Conservation (phyloP, 2,797 vertebrate species). For the Lagocephalus sceleratus region DNA sequence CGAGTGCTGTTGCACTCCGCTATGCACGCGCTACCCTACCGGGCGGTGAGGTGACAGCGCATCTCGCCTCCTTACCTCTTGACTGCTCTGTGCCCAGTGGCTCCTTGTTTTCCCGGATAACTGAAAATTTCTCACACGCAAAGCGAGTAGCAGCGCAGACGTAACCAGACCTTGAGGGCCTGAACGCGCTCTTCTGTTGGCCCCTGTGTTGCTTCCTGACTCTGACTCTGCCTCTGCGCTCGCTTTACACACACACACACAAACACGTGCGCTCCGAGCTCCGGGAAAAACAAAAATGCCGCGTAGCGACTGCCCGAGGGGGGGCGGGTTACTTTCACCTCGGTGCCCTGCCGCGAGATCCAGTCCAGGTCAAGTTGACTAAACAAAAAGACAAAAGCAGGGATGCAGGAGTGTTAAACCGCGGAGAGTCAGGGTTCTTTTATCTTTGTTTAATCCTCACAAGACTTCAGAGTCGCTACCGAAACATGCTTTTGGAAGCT, state of each 20-base stretch:
- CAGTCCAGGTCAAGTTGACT: constrained; percentile 44
- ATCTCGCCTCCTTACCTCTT: constrained; percentile 28
- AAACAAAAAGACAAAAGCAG: constrained; percentile 46
- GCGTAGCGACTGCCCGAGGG: constrained; percentile 26
- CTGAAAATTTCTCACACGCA: constrained; percentile 42
- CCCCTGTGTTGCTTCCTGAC: constrained; percentile 25
- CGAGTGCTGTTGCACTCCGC: constrained; percentile 42
- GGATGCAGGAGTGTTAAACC: background rate
- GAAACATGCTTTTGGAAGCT: constrained; percentile 19
- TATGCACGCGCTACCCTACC: constrained; percentile 40
- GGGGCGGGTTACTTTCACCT: constrained; percentile 20
- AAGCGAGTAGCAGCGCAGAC: constrained; percentile 39
- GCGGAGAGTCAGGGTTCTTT: constrained; percentile 20
- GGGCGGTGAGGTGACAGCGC: constrained; percentile 43
- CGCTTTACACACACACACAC: too few species aligned
- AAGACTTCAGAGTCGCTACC: constrained; percentile 36
- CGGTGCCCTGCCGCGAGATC: constrained; percentile 45
- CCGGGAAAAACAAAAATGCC: too few species aligned
- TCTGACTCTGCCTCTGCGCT: too few species aligned
- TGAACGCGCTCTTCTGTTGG: constrained; percentile 25
- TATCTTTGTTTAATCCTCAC: constrained; percentile 45
- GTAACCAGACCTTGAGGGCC: constrained; percentile 43
- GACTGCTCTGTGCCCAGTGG: constrained; percentile 41
- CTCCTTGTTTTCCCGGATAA: constrained; percentile 30
- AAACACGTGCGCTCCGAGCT: background rate